Conservation (phyloP, 2,888 invertebrate species). For the Megamerina dolium region DNA sequence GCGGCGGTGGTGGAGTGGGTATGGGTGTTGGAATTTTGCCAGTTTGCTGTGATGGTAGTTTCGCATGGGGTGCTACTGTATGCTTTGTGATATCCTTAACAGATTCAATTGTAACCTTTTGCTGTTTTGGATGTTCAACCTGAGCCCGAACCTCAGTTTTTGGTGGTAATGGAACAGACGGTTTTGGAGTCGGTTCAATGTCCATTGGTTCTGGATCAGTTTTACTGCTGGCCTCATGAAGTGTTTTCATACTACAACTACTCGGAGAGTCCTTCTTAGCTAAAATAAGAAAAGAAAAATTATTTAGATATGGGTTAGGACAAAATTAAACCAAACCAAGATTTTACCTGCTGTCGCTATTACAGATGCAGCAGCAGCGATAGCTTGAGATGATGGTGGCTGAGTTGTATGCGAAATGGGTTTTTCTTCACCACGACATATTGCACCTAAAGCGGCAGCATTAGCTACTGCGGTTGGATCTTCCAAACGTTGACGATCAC, state of each 20-base stretch:
- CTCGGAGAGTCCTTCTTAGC: slow-evolving; percentile 14
- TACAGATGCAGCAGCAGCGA: slow-evolving; percentile 8
- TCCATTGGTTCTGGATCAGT: slow-evolving; percentile 46
- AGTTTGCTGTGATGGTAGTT: slow-evolving; percentile 13
- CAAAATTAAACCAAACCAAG: no score
- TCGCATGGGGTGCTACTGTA: slow-evolving; percentile 13
- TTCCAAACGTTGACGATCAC: slow-evolving; percentile 58
- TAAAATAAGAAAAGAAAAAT: slow-evolving; percentile 2
- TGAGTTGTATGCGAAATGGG: no score
- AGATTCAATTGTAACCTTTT: slow-evolving; percentile 11
- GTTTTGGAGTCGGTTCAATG: slow-evolving; percentile 44
- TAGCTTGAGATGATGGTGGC: slow-evolving; percentile 6
- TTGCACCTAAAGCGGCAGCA: slow-evolving; percentile 26
- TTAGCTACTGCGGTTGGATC: slow-evolving; percentile 49
- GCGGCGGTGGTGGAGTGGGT: slow-evolving; percentile 18
- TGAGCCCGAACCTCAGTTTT: slow-evolving; percentile 22
- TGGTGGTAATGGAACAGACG: slow-evolving; percentile 36
- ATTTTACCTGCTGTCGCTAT: slow-evolving; percentile 8
- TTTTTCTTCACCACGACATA: slow-evolving; percentile 16
- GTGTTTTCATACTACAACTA: no score
- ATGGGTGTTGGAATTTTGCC: slow-evolving; percentile 22
- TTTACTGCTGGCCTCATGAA: slow-evolving; percentile 38
- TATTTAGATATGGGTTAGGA: no score
- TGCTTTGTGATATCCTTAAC: slow-evolving; percentile 5
- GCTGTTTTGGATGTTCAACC: slow-evolving; percentile 10